phyloP scores from a whole-genome alignment of 2,113 vertebrate genomes.

The Panthera leo region DNA sequence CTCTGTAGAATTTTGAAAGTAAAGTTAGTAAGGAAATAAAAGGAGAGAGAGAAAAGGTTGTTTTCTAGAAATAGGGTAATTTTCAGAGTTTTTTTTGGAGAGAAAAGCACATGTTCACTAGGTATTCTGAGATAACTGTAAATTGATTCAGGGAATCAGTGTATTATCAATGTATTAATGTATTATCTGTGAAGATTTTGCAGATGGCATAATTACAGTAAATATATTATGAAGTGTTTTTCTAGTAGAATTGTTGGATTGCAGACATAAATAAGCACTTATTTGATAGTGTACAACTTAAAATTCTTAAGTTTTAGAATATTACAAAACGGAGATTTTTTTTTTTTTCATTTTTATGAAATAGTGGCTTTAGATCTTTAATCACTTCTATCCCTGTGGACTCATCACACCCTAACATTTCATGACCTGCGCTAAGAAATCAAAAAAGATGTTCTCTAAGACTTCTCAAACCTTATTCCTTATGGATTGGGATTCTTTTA shows the following conservation, averaged over 20 bases:
- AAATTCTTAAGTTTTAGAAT: constrained; percentile 15
- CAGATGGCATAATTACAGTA: not conserved
- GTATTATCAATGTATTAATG: not conserved
- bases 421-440: constrained; percentile 26
- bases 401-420: not conserved
- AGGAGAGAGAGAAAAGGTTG: not conserved
- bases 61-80: not conserved
- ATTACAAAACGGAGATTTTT: not conserved
- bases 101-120: not conserved
- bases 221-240: not conserved
- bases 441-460: not conserved
- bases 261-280: not conserved
- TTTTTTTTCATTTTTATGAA: constrained; percentile 47
- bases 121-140: not conserved
- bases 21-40: not conserved
- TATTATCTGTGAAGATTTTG: not conserved
- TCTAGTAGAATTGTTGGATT: not conserved
- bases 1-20: constrained; percentile 7
- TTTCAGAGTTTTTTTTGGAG: not conserved
- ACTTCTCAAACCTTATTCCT: not conserved
- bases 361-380: not conserved
- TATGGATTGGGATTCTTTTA: constrained; percentile 6
- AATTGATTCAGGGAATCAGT: not conserved
- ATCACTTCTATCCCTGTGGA: not conserved
- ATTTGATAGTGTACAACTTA: not conserved